Evolutionary conservation across 2,113 vertebrate genomes (phyloP).

Genomic region (Thamnophis sirtalis): DNA sequence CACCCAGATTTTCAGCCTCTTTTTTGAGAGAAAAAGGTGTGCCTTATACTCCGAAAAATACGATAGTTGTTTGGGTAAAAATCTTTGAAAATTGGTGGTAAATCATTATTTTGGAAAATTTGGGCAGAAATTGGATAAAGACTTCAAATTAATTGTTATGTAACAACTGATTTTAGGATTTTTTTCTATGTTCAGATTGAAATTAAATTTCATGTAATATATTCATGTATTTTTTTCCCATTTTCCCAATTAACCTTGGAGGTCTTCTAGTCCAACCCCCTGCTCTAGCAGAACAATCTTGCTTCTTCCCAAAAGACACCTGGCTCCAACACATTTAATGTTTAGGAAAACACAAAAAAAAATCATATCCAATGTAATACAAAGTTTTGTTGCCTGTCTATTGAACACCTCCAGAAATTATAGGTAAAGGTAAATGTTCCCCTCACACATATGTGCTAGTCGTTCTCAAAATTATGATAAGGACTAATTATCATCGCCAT

Average conservation of each 20-base stretch:
- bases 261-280: background rate
- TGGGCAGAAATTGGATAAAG: background rate
- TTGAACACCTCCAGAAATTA: background rate
- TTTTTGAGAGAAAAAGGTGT: too few species aligned
- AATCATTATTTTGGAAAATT: background rate
- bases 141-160: background rate
- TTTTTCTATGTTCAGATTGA: background rate
- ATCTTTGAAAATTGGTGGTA: background rate
- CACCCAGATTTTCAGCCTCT: too few species aligned
- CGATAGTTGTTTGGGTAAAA: background rate
- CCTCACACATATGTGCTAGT: too few species aligned
- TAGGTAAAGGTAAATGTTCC: too few species aligned
- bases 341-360: background rate
- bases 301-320: background rate
- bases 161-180: background rate
- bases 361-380: background rate
- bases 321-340: background rate
- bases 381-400: background rate
- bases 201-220: background rate
- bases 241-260: background rate
- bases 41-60: too few species aligned
- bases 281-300: background rate
- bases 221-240: background rate
- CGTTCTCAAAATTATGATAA: background rate
- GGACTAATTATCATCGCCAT: background rate